These are phyloP conservation scores for Cataglyphis hispanica DNA, from an alignment of 1,140 invertebrate species.

Conservation along the genomic window DNA sequence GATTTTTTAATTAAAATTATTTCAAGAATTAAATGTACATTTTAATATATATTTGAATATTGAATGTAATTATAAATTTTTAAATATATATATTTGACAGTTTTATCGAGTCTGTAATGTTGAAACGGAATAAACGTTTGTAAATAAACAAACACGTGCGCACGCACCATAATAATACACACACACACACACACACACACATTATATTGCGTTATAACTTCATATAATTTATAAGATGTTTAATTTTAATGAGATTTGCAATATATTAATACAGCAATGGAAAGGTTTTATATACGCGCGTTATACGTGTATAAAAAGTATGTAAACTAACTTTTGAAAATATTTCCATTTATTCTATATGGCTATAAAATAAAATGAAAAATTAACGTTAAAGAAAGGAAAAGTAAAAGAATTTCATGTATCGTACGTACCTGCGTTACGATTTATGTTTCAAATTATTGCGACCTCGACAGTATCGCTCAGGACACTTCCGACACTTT, in stretches of 20 bases:
- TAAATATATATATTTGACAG: too few species aligned
- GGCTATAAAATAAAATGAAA: neutral
- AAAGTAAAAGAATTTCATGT: neutral
- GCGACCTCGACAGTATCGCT: neutral
- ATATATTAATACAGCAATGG: neutral
- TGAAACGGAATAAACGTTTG: neutral
- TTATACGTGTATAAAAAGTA: neutral
- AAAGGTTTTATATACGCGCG: neutral
- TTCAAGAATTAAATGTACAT: neutral
- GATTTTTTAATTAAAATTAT: neutral
- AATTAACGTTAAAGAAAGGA: neutral
- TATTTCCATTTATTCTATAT: neutral
- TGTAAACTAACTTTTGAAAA: neutral
- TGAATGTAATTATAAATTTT: too few species aligned
- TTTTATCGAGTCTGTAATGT: neutral
- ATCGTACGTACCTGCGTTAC: slow-evolving; percentile 11
- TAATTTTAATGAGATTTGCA: neutral
- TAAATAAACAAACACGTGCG: neutral
- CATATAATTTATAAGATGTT: neutral
- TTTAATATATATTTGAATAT: neutral
- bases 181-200: neutral
- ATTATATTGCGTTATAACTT: neutral
- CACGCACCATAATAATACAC: neutral
- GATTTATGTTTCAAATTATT: slow-evolving; percentile 1
- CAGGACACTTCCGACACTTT: slow-evolving; percentile 10